Evolutionary conservation across 2,888 invertebrate species (phyloP).

Genomic region (Pterobdella sp.): DNA sequence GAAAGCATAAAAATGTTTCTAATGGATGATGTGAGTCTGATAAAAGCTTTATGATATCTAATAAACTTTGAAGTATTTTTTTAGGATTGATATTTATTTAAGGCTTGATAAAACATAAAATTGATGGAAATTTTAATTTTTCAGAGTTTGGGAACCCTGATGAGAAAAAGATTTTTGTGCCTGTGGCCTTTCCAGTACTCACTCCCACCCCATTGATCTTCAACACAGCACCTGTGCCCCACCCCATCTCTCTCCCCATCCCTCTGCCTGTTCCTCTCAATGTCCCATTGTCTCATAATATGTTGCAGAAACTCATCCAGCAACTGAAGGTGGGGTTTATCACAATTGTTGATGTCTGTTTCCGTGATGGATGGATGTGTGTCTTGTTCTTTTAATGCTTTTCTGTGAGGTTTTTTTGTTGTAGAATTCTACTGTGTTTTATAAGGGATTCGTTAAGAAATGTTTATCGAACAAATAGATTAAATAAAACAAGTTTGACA

Average conservation of each 20-base stretch:
- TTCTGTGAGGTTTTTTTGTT: too few species aligned
- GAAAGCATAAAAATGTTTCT: neutral
- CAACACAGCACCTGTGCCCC: constrained; percentile 21
- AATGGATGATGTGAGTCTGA: neutral
- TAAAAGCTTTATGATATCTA: neutral
- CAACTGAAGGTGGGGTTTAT: constrained; percentile 29
- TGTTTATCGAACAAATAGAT: too few species aligned
- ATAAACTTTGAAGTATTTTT: neutral
- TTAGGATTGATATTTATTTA: neutral
- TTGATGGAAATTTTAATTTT: too few species aligned
- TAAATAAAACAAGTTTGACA: too few species aligned
- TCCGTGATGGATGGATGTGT: too few species aligned
- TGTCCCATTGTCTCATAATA: constrained; percentile 12
- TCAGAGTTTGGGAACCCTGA: constrained; percentile 26
- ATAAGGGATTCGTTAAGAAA: too few species aligned
- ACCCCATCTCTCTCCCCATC: constrained; percentile 27
- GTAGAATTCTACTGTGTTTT: too few species aligned
- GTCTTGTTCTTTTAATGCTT: too few species aligned
- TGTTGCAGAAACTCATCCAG: constrained; percentile 19
- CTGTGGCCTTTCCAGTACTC: constrained; percentile 28
- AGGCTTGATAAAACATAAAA: too few species aligned
- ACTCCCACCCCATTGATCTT: constrained; percentile 27
- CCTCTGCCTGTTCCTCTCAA: constrained; percentile 23
- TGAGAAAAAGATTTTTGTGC: constrained; percentile 27
- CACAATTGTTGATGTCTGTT: too few species aligned